These are phyloP conservation scores for Podiceps cristatus DNA, from an alignment of 2,113 vertebrate species.

Conservation along the genomic window DNA sequence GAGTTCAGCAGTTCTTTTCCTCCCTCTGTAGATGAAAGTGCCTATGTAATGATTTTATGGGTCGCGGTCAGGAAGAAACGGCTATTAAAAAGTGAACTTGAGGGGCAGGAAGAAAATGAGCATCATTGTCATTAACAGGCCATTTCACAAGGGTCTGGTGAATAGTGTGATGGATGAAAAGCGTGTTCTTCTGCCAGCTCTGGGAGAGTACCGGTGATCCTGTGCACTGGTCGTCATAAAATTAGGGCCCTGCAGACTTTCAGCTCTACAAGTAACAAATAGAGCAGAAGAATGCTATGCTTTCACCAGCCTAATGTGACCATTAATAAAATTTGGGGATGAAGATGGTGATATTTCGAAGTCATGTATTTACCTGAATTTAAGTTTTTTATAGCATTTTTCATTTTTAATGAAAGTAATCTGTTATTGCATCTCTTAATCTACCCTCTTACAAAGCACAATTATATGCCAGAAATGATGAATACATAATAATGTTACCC, in stretches of 20 bases:
- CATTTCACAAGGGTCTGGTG: constrained; percentile 19
- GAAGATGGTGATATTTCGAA: not conserved
- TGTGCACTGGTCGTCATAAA: not conserved
- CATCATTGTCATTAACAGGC: constrained; percentile 62
- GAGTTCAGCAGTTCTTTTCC: constrained; percentile 69
- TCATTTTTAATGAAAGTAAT: constrained; percentile 12
- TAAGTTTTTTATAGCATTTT: not conserved
- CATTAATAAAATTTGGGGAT: not conserved
- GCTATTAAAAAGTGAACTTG: constrained; percentile 72
- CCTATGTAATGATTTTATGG: constrained; percentile 73
- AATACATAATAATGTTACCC: not conserved
- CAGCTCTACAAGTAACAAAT: not conserved
- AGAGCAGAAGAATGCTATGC: not conserved
- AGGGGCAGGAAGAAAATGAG: constrained; percentile 59
- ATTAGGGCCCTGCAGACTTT: not conserved
- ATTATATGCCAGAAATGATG: not conserved
- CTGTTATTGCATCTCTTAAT: not conserved
- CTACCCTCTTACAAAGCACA: not conserved
- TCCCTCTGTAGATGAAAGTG: constrained; percentile 63
- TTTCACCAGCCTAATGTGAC: not conserved
- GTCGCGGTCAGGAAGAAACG: constrained; percentile 62
- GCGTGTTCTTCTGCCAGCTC: not conserved
- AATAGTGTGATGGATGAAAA: constrained; percentile 40
- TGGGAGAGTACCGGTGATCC: not conserved
- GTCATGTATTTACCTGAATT: not conserved